Conservation (phyloP, 2,113 vertebrate genomes). For the zebrafish (Danio rerio) region GRCz12tu NC_133200.1:22063501-22064000, state of each 20-base stretch:
- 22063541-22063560: background rate
- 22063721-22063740: conserved; percentile 69
- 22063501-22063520: too few species aligned
- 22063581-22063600: conserved; percentile 37
- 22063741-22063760: conserved; percentile 67
- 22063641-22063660: conserved; percentile 35
- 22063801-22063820: conserved; percentile 67
- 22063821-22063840: conserved; percentile 64
- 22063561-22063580: conserved; percentile 36
- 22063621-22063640: conserved; percentile 31
- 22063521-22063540: background rate
- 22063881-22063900: conserved; percentile 69
- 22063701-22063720: conserved; percentile 62
- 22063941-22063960: conserved; percentile 41
- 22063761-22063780: conserved; percentile 39
- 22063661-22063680: conserved; percentile 20
- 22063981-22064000: conserved; percentile 32
- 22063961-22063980: conserved; percentile 32
- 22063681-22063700: conserved; percentile 51
- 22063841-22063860: conserved; percentile 58
- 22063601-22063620: conserved; percentile 14
- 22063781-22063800: conserved; percentile 55
- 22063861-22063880: conserved; percentile 70
- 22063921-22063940: conserved; percentile 58
- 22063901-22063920: conserved; percentile 72